Evolutionary conservation across 2,797 vertebrate species (phyloP), one percentile per base, ranked within the genome.

Genomic region (Myiotriccus ornatus): DNA sequence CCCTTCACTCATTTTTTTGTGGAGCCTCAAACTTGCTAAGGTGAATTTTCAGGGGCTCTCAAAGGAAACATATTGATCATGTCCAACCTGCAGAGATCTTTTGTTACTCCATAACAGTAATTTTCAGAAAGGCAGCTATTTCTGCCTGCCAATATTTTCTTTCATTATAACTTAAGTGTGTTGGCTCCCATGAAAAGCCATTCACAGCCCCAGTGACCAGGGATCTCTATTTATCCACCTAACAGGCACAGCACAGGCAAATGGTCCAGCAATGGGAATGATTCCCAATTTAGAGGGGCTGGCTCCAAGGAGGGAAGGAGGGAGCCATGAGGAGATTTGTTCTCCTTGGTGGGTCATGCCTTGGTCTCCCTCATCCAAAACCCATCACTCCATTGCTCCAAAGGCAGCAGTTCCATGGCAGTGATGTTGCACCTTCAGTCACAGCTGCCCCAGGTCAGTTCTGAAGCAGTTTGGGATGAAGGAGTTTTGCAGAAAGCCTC

Each of bases 71-170:
- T 59, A 89, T 89, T 94, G 79, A 90, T 92, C 87, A 46, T 32
- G 32, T 41, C 84, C 70, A 93, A 20, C 87, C 91, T 67, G 92
- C 5, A 6, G 93, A 87, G 92, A 78, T 78, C 79, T 28, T 96
- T 96, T 95, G 93, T 92, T 91, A 78, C 91, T 73, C 69, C 1
- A 2, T 35, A 65, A 53, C 60, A 84, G 87, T 89, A 32, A 69
- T 93, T 93, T 89, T 63, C 84, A 65, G 73, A 68, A 63, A 76
- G 65, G 18, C 60, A 62, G 81, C 86, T 77, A 53, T 82, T 91
- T 71, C 91, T 80, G 68, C 56, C 46, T 90, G 87, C 89, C 93
- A 96, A 44, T 82, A 69, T 60, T 88, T 93, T 63, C 88, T 86
- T 90, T 88, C 77, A 68, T 79, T 88, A 37, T 50, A 25, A 80